Evolutionary conservation across 2,888 invertebrate species (phyloP), one percentile per base, ranked within the genome.

Genomic region (Apamea crenata): DNA sequence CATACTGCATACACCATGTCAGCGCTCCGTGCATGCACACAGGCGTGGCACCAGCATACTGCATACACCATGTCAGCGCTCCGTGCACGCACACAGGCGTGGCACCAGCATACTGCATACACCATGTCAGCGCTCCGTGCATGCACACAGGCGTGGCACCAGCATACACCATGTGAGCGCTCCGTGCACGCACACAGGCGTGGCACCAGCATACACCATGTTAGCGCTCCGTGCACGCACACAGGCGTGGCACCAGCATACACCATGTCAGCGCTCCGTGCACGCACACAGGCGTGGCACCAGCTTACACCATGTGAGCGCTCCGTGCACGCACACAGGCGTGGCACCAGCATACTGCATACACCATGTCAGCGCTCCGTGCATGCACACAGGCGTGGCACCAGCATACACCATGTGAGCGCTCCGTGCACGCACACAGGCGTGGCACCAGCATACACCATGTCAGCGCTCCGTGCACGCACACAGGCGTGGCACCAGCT

Each of bases 11-110:
- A n/a, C n/a, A n/a, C n/a, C n/a, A n/a, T n/a, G n/a, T n/a, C 63
- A 32, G 70, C 61, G n/a, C 68, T 14, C 18, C 29, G 18, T 7
- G 65, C 77, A 56, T 67, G 47, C 78, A 86, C 78, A 83, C 84
- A 69, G 16, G 3, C 56, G 36, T 25, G 16, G 6, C 44, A 14
- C 16, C 8, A 21, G 18, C 32, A 25, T 25, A 36, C 61, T n/a
- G n/a, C n/a, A n/a, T n/a, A n/a, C n/a, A n/a, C n/a, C n/a, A n/a
- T n/a, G n/a, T n/a, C 63, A 32, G 70, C 61, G n/a, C 68, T 14
- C 18, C 29, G 18, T 7, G 65, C 77, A 56, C 71, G 47, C 78
- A 86, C 78, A 83, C 84, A 69, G 16, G 3, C 56, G 36, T 25
- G 16, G 6, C 44, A 14, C 16, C 8, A 21, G 18, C 32, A 25